phyloP scores from a whole-genome alignment of 2,113 vertebrate species.

The Pollachius pollachius region DNA sequence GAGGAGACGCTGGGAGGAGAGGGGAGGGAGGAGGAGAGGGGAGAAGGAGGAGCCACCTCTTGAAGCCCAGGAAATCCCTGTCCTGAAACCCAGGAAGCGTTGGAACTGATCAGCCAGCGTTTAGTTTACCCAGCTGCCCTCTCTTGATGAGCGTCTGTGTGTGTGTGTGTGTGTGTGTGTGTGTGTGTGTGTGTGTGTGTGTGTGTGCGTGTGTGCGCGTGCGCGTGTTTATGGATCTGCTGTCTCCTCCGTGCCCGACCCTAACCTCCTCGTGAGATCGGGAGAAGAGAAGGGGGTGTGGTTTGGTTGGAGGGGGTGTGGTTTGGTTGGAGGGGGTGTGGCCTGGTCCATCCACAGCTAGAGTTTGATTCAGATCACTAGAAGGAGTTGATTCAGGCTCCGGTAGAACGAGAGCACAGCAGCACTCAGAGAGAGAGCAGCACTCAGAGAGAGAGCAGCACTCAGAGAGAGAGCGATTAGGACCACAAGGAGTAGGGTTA shows the following conservation, averaged over 20 bases:
- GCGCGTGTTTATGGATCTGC: not conserved
- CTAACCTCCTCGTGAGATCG: not conserved
- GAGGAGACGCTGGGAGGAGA: constrained; percentile 52
- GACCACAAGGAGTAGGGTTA: too few species aligned
- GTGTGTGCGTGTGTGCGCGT: not conserved
- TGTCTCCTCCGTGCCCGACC: constrained; percentile 7
- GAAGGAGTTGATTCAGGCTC: constrained; percentile 40
- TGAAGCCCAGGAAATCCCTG: not conserved
- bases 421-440: constrained; percentile 15
- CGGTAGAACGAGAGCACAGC: constrained; percentile 20
- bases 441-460: constrained; percentile 24
- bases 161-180: too few species aligned
- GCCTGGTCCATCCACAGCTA: constrained; percentile 35
- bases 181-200: constrained; percentile 1
- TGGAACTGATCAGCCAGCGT: too few species aligned
- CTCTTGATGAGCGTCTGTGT: too few species aligned
- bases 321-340: constrained; percentile 6
- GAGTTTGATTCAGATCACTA: constrained; percentile 34
- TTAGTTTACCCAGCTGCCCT: too few species aligned
- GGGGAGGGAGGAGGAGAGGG: constrained; percentile 36
- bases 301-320: constrained; percentile 2
- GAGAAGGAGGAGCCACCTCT: not conserved
- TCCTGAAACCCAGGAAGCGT: not conserved
- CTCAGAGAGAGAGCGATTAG: too few species aligned
- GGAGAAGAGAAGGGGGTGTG: too few species aligned